Conservation (phyloP, 2,113 vertebrate species). For the Reinhardtius hippoglossoides region DNA sequence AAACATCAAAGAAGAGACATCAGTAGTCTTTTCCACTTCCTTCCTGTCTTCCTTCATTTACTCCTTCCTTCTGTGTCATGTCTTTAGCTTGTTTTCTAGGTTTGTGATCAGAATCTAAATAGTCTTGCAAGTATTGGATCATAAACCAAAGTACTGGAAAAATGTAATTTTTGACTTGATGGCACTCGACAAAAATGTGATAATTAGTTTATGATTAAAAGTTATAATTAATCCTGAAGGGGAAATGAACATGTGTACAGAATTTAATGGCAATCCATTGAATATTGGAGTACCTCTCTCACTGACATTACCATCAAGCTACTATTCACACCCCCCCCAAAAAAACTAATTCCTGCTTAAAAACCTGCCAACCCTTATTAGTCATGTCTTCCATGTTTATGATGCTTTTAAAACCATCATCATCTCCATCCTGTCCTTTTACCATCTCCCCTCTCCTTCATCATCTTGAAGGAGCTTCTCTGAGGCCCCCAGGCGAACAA, state of each 20-base stretch:
- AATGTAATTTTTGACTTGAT: background rate
- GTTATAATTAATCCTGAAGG: too few relatives aligned
- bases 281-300: too few relatives aligned
- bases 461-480: conserved; percentile 6
- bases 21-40: background rate
- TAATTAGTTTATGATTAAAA: too few relatives aligned
- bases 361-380: background rate
- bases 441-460: background rate
- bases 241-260: too few relatives aligned
- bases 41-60: background rate
- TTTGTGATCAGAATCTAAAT: too few relatives aligned
- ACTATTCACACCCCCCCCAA: too few relatives aligned
- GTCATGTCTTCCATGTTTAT: background rate
- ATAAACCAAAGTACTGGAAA: background rate
- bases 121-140: background rate
- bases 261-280: too few relatives aligned
- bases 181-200: background rate
- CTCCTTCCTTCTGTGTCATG: background rate
- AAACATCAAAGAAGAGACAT: conserved; percentile 35
- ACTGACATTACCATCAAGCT: too few relatives aligned
- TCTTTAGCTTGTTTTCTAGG: background rate
- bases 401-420: background rate
- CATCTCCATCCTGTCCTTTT: background rate
- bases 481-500: background rate
- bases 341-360: too few relatives aligned